phyloP scores from a whole-genome alignment of 2,797 vertebrate genomes.

The Gallirallus australis region DNA sequence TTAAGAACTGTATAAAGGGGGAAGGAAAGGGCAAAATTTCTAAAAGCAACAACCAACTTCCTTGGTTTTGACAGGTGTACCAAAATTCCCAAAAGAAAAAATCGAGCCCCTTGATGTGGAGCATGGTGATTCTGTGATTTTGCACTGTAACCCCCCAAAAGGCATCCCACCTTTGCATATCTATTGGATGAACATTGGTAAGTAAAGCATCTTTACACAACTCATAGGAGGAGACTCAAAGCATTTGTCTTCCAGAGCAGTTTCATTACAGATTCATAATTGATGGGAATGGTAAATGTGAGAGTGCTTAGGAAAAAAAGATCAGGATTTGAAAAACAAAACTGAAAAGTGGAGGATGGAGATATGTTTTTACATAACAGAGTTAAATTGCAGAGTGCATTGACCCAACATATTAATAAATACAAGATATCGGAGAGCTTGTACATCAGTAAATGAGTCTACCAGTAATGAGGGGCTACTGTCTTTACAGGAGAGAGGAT shows the following conservation, averaged over 20 bases:
- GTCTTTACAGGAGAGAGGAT: background rate
- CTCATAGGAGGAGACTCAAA: background rate
- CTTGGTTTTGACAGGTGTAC: conserved; percentile 82
- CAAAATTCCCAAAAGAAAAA: conserved; percentile 96
- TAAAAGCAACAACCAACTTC: background rate
- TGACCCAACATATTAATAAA: background rate
- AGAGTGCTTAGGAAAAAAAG: background rate
- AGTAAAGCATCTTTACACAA: conserved; percentile 11
- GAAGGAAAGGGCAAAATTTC: background rate
- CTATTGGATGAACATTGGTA: conserved; percentile 98
- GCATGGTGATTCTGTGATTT: conserved; percentile 88
- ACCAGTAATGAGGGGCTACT: background rate
- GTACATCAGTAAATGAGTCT: background rate
- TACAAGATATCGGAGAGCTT: background rate
- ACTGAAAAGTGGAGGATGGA: background rate
- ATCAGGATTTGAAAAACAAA: background rate
- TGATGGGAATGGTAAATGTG: background rate
- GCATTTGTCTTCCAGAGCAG: background rate
- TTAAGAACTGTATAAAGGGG: background rate
- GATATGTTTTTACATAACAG: background rate
- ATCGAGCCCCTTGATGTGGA: conserved; percentile 89
- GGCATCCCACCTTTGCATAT: conserved; percentile 94
- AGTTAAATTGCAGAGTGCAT: background rate
- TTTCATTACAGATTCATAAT: background rate
- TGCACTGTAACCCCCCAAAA: conserved; percentile 91